These are phyloP conservation scores for Streptopelia turtur DNA, from an alignment of 2,797 vertebrate species.

Conservation along the genomic window DNA sequence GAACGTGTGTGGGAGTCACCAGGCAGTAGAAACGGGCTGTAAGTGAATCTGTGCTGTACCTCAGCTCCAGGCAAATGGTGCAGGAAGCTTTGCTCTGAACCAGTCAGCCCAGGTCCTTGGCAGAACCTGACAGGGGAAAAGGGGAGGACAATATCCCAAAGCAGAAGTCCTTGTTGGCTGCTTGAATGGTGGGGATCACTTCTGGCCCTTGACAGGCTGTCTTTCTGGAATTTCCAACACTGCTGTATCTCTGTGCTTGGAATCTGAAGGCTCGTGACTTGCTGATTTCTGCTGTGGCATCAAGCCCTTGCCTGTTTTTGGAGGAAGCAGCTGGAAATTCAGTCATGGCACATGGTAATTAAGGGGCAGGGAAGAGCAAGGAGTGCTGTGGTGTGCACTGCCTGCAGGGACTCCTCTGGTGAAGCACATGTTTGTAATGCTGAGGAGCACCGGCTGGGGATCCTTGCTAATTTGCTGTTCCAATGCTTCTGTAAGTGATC, in stretches of 20 bases:
- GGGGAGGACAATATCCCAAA: not conserved
- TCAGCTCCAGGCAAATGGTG: not conserved
- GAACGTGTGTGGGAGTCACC: constrained; percentile 49
- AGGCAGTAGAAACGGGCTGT: not conserved
- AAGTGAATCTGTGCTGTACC: constrained; percentile 14
- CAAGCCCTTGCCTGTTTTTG: not conserved
- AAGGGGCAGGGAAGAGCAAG: not conserved
- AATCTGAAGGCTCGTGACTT: not conserved
- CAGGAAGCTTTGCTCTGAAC: constrained; percentile 10
- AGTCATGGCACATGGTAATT: not conserved
- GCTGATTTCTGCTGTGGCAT: not conserved
- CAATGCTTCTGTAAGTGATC: not conserved
- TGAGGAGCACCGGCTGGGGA: not conserved
- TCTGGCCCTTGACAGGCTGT: not conserved
- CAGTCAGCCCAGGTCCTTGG: not conserved
- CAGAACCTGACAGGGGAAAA: not conserved
- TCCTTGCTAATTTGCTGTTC: not conserved
- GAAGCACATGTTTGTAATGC: not conserved
- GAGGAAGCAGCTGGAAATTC: constrained; percentile 2
- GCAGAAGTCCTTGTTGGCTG: not conserved
- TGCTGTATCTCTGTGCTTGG: not conserved
- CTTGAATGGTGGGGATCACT: not conserved
- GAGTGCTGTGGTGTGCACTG: not conserved
- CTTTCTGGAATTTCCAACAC: not conserved
- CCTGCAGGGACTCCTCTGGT: not conserved